These are phyloP conservation scores for Clamator glandarius DNA, from an alignment of 2,797 vertebrate species.

Conservation along the genomic window DNA sequence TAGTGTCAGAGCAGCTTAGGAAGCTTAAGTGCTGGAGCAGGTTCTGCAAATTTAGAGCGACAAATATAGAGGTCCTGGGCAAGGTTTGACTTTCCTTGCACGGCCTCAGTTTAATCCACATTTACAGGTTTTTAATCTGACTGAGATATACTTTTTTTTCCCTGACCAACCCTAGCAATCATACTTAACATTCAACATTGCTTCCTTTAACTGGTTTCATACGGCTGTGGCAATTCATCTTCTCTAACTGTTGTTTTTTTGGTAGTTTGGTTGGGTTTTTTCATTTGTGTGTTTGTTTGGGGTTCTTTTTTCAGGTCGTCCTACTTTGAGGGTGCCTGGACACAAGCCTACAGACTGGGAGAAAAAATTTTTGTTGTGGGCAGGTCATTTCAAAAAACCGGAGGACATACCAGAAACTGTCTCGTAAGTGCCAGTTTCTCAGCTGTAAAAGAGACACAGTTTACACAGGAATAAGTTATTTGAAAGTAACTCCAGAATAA, in stretches of 20 bases:
- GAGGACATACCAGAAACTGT: slow-evolving; percentile 91
- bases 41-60: not conserved
- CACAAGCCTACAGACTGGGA: slow-evolving; percentile 84
- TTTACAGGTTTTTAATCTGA: not conserved
- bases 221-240: not conserved
- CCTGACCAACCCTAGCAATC: not conserved
- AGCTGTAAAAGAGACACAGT: not conserved
- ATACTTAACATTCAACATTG: not conserved
- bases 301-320: not conserved
- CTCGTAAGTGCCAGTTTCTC: slow-evolving; percentile 85
- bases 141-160: not conserved
- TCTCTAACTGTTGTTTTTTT: not conserved
- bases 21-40: not conserved
- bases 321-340: slow-evolving; percentile 78
- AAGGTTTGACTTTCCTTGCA: not conserved
- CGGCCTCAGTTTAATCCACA: not conserved
- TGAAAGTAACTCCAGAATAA: not conserved
- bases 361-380: slow-evolving; percentile 87
- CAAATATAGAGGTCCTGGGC: not conserved
- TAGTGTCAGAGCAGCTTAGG: not conserved
- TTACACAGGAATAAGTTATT: not conserved
- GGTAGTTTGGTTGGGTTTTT: not conserved
- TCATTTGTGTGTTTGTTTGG: not conserved
- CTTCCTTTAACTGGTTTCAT: not conserved
- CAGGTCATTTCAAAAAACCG: slow-evolving; percentile 87